Base-by-base conservation (phyloP, 2,888 invertebrate species). In the Rotaria macrura region DNA sequence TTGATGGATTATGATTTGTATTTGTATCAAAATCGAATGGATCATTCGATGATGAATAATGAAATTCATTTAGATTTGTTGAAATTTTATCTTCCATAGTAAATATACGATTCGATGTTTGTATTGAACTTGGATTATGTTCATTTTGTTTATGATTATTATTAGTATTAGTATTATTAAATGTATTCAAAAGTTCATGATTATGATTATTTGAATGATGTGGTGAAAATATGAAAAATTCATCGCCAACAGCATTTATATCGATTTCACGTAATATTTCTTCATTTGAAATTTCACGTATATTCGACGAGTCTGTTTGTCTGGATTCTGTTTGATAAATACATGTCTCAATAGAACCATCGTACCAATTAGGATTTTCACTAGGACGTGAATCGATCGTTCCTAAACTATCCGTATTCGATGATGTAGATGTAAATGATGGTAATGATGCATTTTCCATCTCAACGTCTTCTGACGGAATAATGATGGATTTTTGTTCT, bases 231-330 rank as follows among this genome's bases (percentile, higher is more conserved):
- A 79, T 5, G 43, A 79, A 79, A 79, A 79, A 79, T 79, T 79
- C 79, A 79, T 79, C 79, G 5, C 43, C 79, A 40, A 79, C 79
- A 43, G 40, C 43, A 79, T 43, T 79, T n/a, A 79, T 40, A 79
- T 79, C 79, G 6, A 79, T 14, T 79, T 79, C 79, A 79, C 43
- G 79, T 79, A 79, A 79, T 3, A 25, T 79, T 79, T 79, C 79
- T 43, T 79, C 79, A 14, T 79, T 43, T 25, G n/a, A n/a, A 43
- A 79, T 79, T 79, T 79, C 79, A n/a, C 79, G 40, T 14, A 79
- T 25, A 43, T 43, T 43, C 20, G 34, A 65, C 5, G 34, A 65
- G 5, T 65, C 65, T 20, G 2, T 65, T 34, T 38, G 17, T 5
- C 5, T 65, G 1, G 29, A 29, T 12, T 5, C 17, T 20, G 29